Conservation (phyloP, 2,797 vertebrate species). For the Cetoscarus ocellatus region DNA sequence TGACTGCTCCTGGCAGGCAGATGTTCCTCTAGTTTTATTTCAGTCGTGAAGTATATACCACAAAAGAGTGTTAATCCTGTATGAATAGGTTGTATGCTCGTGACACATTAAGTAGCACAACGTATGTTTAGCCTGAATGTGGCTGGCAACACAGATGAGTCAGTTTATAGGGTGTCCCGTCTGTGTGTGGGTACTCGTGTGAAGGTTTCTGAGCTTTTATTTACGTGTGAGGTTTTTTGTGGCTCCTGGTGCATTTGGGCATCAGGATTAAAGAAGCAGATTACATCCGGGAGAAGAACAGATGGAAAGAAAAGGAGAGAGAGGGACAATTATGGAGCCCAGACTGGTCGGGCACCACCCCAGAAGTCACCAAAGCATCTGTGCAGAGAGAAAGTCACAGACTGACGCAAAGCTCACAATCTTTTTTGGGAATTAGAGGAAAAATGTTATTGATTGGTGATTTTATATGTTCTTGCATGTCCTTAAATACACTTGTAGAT, state of each 20-base stretch:
- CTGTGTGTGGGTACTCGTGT: conserved; percentile 19
- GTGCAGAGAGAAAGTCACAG: conserved; percentile 26
- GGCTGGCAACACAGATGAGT: conserved; percentile 34
- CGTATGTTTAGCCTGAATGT: conserved; percentile 33
- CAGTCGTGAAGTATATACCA: conserved; percentile 13
- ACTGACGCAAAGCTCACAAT: conserved; percentile 13
- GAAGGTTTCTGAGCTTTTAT: conserved; percentile 39
- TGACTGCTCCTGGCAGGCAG: conserved; percentile 17
- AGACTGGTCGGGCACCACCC: conserved; percentile 44
- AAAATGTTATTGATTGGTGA: neutral
- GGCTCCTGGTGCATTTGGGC: conserved; percentile 54
- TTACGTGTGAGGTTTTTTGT: conserved; percentile 33
- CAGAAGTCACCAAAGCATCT: conserved; percentile 50
- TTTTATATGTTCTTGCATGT: neutral
- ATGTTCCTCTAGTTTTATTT: conserved; percentile 22
- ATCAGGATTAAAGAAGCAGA: conserved; percentile 67
- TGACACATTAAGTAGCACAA: conserved; percentile 14
- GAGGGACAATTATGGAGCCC: conserved; percentile 68
- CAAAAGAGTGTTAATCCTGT: conserved; percentile 10
- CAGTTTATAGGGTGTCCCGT: conserved; percentile 22
- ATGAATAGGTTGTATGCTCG: conserved; percentile 10
- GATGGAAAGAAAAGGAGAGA: conserved; percentile 66
- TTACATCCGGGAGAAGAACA: conserved; percentile 55
- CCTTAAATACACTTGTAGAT: too few relatives aligned
- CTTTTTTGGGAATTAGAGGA: neutral